Conservation (phyloP, 2,113 vertebrate genomes). For the Ceyx margarethae region DNA sequence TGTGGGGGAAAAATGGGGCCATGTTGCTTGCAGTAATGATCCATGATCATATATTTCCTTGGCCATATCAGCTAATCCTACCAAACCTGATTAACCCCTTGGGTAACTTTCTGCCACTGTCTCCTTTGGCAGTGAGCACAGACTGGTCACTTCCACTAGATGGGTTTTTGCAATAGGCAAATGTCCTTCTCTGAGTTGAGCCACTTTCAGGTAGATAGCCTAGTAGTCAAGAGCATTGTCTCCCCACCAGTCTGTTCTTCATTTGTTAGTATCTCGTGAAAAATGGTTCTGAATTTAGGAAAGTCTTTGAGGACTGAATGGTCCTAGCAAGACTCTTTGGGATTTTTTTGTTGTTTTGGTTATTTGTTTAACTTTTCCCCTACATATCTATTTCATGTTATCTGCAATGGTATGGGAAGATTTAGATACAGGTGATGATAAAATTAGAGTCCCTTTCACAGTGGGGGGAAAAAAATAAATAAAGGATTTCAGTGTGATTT, state of each 20-base stretch:
- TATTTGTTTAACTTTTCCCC: background rate
- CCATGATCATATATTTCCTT: background rate
- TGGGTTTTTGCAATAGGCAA: background rate
- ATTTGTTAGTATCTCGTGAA: background rate
- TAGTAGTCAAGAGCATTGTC: background rate
- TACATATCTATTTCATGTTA: background rate
- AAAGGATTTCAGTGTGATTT: background rate
- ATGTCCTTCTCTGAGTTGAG: background rate
- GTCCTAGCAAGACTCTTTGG: background rate
- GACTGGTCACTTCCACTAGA: background rate
- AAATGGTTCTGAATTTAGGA: background rate
- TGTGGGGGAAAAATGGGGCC: background rate
- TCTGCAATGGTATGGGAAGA: background rate
- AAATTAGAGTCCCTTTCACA: background rate
- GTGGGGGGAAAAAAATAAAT: background rate
- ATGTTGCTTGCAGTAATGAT: background rate
- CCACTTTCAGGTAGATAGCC: background rate
- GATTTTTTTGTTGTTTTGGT: background rate
- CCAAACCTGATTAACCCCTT: background rate
- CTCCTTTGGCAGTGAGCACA: background rate
- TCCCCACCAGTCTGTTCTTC: background rate
- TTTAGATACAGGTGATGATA: background rate
- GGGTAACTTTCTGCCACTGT: background rate
- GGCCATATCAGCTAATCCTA: background rate
- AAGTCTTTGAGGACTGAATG: background rate